Conservation (phyloP, 2,113 vertebrate species). For the Ctenodactylus gundi region DNA sequence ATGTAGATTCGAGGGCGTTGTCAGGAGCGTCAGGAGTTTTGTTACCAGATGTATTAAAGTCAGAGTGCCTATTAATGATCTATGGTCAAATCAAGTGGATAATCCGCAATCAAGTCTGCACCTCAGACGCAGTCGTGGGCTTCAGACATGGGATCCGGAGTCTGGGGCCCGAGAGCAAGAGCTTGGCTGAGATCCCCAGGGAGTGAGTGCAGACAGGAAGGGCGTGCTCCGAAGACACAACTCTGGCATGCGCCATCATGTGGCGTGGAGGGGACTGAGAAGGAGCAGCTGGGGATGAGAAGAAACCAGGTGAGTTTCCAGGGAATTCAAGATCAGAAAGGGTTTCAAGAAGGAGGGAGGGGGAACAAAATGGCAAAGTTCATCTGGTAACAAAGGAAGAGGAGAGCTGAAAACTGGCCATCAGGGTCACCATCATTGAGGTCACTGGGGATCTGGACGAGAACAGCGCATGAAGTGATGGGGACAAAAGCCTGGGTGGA, state of each 20-base stretch:
- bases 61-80: not conserved
- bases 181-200: not conserved
- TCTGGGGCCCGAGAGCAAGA: not conserved
- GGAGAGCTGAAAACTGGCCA: not conserved
- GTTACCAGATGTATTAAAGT: not conserved
- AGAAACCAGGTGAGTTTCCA: not conserved
- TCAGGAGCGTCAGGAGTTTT: not conserved
- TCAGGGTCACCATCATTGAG: not conserved
- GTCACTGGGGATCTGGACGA: not conserved
- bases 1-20: not conserved
- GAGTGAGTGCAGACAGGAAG: not conserved
- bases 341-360: not conserved
- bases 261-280: not conserved
- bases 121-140: not conserved
- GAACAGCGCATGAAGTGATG: not conserved
- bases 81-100: not conserved
- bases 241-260: no score
- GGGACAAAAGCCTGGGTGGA: not conserved
- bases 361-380: not conserved
- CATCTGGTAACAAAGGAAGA: not conserved
- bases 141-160: not conserved
- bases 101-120: not conserved
- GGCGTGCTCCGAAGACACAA: not conserved
- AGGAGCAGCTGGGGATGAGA: not conserved
- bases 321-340: not conserved